These are phyloP conservation scores for Candidula unifasciata DNA, from an alignment of 2,888 invertebrate genomes.

Conservation along the genomic window DNA sequence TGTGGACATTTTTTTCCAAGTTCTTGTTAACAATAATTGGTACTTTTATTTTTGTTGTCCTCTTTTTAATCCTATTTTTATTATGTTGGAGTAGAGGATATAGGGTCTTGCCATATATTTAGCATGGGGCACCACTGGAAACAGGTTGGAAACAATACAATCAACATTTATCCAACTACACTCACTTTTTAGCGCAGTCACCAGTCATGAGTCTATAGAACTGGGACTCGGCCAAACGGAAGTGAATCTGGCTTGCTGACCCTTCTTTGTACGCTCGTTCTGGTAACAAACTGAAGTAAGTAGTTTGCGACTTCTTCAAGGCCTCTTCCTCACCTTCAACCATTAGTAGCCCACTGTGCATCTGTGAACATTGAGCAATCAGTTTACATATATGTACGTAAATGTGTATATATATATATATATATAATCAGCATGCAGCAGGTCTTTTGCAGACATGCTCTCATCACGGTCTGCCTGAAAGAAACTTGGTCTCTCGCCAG, in stretches of 20 bases:
- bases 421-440: too few species aligned
- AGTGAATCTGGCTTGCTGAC: constrained; percentile 71
- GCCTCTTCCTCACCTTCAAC: constrained; percentile 72
- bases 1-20: too few species aligned
- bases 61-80: too few species aligned
- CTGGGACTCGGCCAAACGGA: constrained; percentile 74
- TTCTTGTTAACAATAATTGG: too few species aligned
- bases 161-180: neutral
- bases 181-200: constrained; percentile 12
- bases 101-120: too few species aligned
- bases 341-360: constrained; percentile 65
- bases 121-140: too few species aligned
- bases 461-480: too few species aligned
- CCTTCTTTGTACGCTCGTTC: constrained; percentile 71
- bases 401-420: neutral
- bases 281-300: constrained; percentile 67
- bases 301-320: constrained; percentile 61
- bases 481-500: too few species aligned
- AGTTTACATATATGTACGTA: neutral
- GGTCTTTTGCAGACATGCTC: too few species aligned
- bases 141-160: too few species aligned
- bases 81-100: too few species aligned
- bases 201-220: constrained; percentile 70
- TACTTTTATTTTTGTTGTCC: too few species aligned
- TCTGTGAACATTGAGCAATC: constrained; percentile 53